A percentile compares a stretch with the other conserved stretches of the same genome.
These are phyloP conservation scores for Diaprepes abbreviatus DNA, from an alignment of 2,888 invertebrate genomes.

Conservation along the genomic window DNA sequence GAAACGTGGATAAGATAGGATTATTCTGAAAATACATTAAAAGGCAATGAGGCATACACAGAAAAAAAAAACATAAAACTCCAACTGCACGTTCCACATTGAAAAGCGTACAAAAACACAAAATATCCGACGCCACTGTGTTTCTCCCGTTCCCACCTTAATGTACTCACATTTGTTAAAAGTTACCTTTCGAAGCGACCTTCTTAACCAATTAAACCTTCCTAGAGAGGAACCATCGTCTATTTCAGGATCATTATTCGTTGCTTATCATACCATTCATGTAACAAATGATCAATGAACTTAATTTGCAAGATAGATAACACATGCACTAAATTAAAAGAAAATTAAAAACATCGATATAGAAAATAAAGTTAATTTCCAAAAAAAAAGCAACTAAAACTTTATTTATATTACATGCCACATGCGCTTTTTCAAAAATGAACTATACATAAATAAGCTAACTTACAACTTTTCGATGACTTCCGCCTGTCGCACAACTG, in stretches of 20 bases:
- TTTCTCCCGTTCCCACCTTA: neutral
- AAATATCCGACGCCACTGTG: neutral
- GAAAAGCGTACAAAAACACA: neutral
- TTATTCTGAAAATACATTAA: too few species aligned
- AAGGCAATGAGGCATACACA: too few species aligned
- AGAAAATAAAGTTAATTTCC: too few species aligned
- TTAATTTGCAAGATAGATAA: neutral
- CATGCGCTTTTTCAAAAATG: too few species aligned
- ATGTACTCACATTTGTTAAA: slow-evolving; percentile 9
- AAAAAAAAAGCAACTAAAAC: too few species aligned
- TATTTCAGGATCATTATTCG: slow-evolving; percentile 6
- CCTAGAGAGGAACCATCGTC: slow-evolving; percentile 12
- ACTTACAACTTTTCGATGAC: slow-evolving; percentile 62
- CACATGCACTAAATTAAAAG: neutral
- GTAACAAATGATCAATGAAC: neutral
- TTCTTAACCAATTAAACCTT: slow-evolving; percentile 7
- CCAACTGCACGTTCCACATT: too few species aligned
- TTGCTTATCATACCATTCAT: slow-evolving; percentile 21
- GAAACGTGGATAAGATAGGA: too few species aligned
- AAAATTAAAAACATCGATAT: too few species aligned
- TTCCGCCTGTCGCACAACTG: slow-evolving; percentile 67
- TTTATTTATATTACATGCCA: too few species aligned
- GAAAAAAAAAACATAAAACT: too few species aligned
- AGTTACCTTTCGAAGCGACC: slow-evolving; percentile 12
- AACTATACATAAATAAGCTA: too few species aligned